Conservation (phyloP, 2,888 invertebrate species). For the Dilophus febrilis region DNA sequence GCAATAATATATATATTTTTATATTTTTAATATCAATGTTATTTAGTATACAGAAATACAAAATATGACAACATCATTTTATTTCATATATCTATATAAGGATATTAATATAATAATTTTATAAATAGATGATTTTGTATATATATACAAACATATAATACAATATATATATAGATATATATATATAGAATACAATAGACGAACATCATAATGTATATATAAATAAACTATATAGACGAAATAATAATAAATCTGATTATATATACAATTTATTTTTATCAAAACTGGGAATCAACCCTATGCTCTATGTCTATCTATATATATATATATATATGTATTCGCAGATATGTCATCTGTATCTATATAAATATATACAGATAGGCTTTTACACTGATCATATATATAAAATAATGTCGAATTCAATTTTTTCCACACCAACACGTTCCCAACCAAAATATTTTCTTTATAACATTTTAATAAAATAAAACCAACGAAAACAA, state of each 20-base stretch:
- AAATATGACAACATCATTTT: constrained; percentile 5
- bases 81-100: constrained; percentile 2
- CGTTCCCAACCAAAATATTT: constrained; percentile 13
- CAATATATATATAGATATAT: too few relatives aligned
- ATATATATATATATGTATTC: too few relatives aligned
- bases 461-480: too few relatives aligned
- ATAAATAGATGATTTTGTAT: too few relatives aligned
- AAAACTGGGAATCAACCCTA: constrained; percentile 11
- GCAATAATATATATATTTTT: too few relatives aligned
- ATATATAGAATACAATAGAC: too few relatives aligned
- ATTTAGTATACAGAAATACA: not conserved
- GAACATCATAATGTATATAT: not conserved
- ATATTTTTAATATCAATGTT: too few relatives aligned
- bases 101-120: constrained; percentile 6
- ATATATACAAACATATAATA: too few relatives aligned
- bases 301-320: not conserved
- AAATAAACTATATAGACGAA: constrained; percentile 5
- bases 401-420: constrained; percentile 20
- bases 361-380: too few relatives aligned
- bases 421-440: constrained; percentile 30
- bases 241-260: constrained; percentile 14
- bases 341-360: too few relatives aligned
- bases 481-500: too few relatives aligned
- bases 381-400: not conserved
- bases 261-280: constrained; percentile 13